Base-by-base conservation (phyloP, 2,888 invertebrate genomes). In the Melinaea menophilus region DNA sequence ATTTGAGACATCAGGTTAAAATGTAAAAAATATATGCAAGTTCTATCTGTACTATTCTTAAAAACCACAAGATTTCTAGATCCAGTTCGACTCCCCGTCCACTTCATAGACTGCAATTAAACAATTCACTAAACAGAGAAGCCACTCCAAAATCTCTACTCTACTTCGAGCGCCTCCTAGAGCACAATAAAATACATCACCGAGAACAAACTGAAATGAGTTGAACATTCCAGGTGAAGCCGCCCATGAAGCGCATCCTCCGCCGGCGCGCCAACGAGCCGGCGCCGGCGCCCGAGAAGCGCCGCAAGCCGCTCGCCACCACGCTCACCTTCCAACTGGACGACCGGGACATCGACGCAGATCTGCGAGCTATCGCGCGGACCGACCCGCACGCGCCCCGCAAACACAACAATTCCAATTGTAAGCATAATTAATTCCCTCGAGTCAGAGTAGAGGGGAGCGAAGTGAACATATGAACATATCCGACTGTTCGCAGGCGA, bases 181-280 rank as follows among this genome's bases (percentile, higher is more conserved):
- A 22, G 22, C 22, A 22, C 37, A 2, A 5, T 37, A 37, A 37
- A 37, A 5, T 37, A 2, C 7, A 37, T 37, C 7, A 37, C 37
- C 5, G 4, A 37, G 37, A 37, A 37, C 7, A 37, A 4, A 37
- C 7, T 37, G 4, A 37, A 7, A 5, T 37, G 5, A 37, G 37
- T 37, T 37, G 5, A 37, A 37, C 37, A 7, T 41, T 51, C 3
- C 82, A 94, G 93, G 94, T 96, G n/a, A 98, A 98, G 79, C 97
- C 98, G 11, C 96, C 96, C n/a, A 96, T 98, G 91, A 99, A 98
- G 41, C 92, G 99, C 35, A 99, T 98, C 84, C 88, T 99, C 35
- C 91, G 99, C 4, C 92, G 98, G 66, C 92, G 99, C 34, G 98
- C 98, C 0, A 98, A 99, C 83, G 98, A 98, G 83, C 98, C 98